Base-by-base conservation (phyloP, 2,797 vertebrate genomes). In the Parotocinclus haroldoi region DNA sequence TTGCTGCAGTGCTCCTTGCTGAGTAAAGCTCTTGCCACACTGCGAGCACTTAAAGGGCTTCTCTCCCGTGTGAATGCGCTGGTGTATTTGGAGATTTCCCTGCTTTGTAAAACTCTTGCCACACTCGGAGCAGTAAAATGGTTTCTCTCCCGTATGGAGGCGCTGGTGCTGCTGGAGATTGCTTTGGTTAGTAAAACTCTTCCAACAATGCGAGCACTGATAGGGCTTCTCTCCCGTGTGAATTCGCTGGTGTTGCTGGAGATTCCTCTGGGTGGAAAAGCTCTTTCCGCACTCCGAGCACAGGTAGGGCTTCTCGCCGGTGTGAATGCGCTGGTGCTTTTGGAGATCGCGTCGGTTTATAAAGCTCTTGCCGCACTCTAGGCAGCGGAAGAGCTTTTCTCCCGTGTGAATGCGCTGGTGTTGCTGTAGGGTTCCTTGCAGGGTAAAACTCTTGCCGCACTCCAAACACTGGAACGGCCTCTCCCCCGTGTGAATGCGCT, bases 371-470 rank as follows among this genome's bases (percentile, higher is more conserved):
- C 79, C 45, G 4, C 88, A 89, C 4, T 76, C 75, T 8, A 57
- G 10, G 76, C 87, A 89, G 5, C 55, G 11, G 52, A 79, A 84
- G 0, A 84, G 83, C 66, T 85, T 58, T 62, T 74, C 72, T 1
- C 76, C 66, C 0, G 66, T 66, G 61, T 77, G 76, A 16, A 72
- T 58, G 10, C 61, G 66, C 68, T 72, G 72, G 66, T 77, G 76
- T 9, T 56, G 50, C 80, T 78, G 68, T 84, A 81, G 73, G 81
- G 87, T 76, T 84, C 88, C 70, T 83, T 82, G 11, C 0, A 80
- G 83, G 42, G 86, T 80, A 69, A 89, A 89, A 0, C 79, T 73
- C 75, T 86, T 86, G 12, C 79, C 48, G 6, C 88, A 89, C 3
- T 76, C 75, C 9, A 58, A 9, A 74, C 87, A 89, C 16, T 60